Base-by-base conservation (phyloP, 2,797 vertebrate genomes). In the Cheirogaleus major region DNA sequence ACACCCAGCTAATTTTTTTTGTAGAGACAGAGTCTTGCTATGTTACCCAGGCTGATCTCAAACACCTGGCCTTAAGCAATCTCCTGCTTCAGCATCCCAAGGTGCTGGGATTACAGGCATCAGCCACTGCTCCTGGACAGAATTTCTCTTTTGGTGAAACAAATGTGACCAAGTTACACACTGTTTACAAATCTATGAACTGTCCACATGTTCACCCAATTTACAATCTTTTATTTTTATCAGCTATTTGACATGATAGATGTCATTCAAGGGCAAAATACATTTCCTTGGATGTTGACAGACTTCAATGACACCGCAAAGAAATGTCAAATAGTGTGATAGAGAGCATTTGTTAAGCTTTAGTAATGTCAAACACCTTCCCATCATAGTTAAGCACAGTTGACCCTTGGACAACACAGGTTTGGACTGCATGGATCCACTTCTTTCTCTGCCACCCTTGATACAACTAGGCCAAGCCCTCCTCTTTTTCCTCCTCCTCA, bases 271-370 rank as follows among this genome's bases (percentile, higher is more conserved):
- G 30, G 27, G 30, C n/a, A 90, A 91, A 72, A 13, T 13, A 55
- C 18, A 67, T n/a, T 72, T 55, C n/a, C 30, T 72, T 59, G n/a
- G 23, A 15, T 92, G 7, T 70, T 52, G 17, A 88, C 1, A 78
- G 38, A 85, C 48, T 91, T 90, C 91, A 63, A 93, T 48, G 72
- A 84, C 15, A 91, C 41, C 57, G 88, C 23, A 75, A 61, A 89
- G 93, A 85, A 72, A 72, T n/a, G 22, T 89, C 52, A 81, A 70
- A 61, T 41, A 27, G 22, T 78, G 30, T 63, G 15, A 91, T 10
- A 48, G 55, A 89, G 32, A 69, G 27, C 15, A 80, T 35, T 87
- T 72, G 41, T 80, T 67, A 63, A 69, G 38, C 65, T 91, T 80
- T 69, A 91, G 5, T 69, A 76, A 78, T 25, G 5, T 84, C 52